Conservation (phyloP, 2,797 vertebrate genomes). For the Tangara arthus region DNA sequence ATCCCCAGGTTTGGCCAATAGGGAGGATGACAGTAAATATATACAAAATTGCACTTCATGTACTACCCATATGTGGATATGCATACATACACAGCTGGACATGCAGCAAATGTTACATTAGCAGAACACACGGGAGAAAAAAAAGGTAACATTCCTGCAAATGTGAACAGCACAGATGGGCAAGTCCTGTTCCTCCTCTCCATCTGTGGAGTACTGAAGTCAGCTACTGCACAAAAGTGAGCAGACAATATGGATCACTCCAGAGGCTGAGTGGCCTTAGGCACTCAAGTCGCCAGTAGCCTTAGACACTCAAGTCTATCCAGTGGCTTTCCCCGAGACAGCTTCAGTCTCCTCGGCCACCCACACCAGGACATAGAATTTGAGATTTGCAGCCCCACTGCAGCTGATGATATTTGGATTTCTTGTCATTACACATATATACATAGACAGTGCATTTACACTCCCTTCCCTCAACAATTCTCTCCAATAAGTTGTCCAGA, state of each 20-base stretch:
- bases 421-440: not conserved
- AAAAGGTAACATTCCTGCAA: not conserved
- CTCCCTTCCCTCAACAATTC: not conserved
- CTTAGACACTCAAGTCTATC: not conserved
- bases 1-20: not conserved
- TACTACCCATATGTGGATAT: not conserved
- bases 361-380: not conserved
- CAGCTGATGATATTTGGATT: not conserved
- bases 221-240: not conserved
- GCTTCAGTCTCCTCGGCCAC: not conserved
- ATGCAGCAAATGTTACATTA: not conserved
- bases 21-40: not conserved
- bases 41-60: fast-evolving
- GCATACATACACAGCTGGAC: fast-evolving
- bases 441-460: fast-evolving
- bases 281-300: not conserved
- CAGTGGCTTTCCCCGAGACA: not conserved
- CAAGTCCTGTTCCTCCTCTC: not conserved
- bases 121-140: not conserved
- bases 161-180: not conserved
- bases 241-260: not conserved
- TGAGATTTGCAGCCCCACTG: not conserved
- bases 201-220: not conserved
- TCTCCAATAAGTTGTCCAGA: not conserved
- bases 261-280: not conserved